A percentile compares a stretch with the other conserved stretches of the same genome.
phyloP scores from a whole-genome alignment of 1,140 invertebrate species.

The Bicyclus anynana region DNA sequence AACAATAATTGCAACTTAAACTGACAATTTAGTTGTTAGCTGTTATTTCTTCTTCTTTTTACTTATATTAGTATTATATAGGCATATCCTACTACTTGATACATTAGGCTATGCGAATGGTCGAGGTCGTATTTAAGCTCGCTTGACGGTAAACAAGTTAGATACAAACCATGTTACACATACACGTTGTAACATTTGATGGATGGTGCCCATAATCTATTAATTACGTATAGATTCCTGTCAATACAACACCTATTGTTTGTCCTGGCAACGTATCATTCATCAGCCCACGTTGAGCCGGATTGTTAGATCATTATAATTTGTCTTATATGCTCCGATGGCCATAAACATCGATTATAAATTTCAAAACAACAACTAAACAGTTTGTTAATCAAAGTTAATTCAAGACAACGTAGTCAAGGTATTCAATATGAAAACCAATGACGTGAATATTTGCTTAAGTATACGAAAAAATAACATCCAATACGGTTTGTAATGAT shows the following conservation, averaged over 20 bases:
- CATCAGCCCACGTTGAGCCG: slow-evolving; percentile 62
- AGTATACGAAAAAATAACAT: background rate
- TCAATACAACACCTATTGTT: slow-evolving; percentile 63
- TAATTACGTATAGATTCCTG: slow-evolving; percentile 62
- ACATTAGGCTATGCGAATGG: too few species aligned
- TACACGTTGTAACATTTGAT: slow-evolving; percentile 40
- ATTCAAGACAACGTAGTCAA: background rate
- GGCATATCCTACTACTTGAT: too few species aligned
- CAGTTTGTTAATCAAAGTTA: background rate
- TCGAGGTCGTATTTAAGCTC: too few species aligned
- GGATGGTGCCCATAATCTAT: slow-evolving; percentile 57
- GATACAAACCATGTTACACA: slow-evolving; percentile 1
- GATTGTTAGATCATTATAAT: slow-evolving; percentile 54
- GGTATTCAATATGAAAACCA: too few species aligned
- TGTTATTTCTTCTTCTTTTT: too few species aligned
- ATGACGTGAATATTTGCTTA: background rate
- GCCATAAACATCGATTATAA: slow-evolving; percentile 29
- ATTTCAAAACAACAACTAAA: slow-evolving; percentile 2
- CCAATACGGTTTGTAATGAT: slow-evolving; percentile 5
- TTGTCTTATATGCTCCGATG: slow-evolving; percentile 56
- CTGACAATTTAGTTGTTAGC: too few species aligned
- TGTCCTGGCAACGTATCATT: slow-evolving; percentile 46
- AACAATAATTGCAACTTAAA: too few species aligned
- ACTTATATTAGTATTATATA: too few species aligned
- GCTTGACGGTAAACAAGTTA: too few species aligned